Base-by-base conservation (phyloP, 2,113 vertebrate species). In the Bujurquina vittata region DNA sequence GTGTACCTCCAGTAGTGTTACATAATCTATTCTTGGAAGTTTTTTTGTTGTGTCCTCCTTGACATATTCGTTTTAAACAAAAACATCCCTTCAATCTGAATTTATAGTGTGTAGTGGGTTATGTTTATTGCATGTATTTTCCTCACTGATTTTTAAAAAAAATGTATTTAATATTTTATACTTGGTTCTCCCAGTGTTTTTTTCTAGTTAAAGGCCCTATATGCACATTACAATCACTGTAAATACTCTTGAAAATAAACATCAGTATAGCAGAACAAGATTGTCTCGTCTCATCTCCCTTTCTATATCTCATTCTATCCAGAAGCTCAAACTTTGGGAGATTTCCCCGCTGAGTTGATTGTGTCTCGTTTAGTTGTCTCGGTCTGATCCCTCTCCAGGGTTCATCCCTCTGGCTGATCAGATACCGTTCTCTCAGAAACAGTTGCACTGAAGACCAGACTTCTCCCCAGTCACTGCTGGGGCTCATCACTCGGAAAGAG, bases 321-420 rank as follows among this genome's bases (percentile, higher is more conserved):
- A 22, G 62, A 63, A 82, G 74, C 75, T 84, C 15, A 79, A 63
- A 87, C 63, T 86, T 62, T 23, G 49, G 75, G 57, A 79, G 15
- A 69, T 79, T 49, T 46, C 74, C 79, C 81, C 4, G 31, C 49
- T 37, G 79, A 81, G 54, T 58, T 69, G 55, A 57, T 49, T 58
- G 79, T 67, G 59, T 80, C 78, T 80, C 83, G 61, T 82, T 35
- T 76, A 46, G 72, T 79, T 4, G 10, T 80, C 73, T 59, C 40
- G 4, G 84, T 85, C 77, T 78, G 87, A 75, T 88, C 75, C 72
- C 40, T 87, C 87, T 90, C 87, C 79, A 74, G 87, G 80, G 81
- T 86, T 88, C 69, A 77, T 86, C 37, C 75, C 80, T 77, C 69
- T 4, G 43, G 84, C 82, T 67, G 79, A 86, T 82, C 79, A 87